Conservation (phyloP, 2,888 invertebrate genomes). For the Rhingia campestris region DNA sequence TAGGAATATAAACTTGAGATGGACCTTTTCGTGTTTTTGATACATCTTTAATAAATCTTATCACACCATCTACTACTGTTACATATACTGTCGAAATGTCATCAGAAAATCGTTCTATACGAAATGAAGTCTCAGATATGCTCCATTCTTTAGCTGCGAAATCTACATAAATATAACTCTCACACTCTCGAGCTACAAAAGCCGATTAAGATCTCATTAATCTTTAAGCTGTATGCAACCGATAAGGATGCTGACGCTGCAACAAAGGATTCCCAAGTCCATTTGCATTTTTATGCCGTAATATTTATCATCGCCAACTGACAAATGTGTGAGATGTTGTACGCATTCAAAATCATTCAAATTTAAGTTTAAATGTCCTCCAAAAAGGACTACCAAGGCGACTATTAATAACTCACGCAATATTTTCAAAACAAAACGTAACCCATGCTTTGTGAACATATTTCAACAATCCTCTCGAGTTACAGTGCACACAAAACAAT, state of each 20-base stretch:
- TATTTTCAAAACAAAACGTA: conserved; percentile 83
- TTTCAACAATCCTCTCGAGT: conserved; percentile 46
- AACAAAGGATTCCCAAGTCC: conserved; percentile 48
- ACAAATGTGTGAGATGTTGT: conserved; percentile 76
- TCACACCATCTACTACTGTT: too few relatives aligned
- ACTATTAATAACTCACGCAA: conserved; percentile 82
- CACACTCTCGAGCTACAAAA: conserved; percentile 44
- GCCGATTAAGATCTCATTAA: conserved; percentile 68
- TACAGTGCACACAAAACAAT: conserved; percentile 17
- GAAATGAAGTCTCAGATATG: too few relatives aligned
- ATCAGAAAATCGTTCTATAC: too few relatives aligned
- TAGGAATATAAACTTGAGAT: too few relatives aligned
- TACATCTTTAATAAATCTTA: too few relatives aligned
- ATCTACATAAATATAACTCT: conserved; percentile 12
- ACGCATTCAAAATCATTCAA: conserved; percentile 64
- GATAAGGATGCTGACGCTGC: conserved; percentile 60
- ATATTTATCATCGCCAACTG: conserved; percentile 77
- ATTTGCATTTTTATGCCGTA: conserved; percentile 65
- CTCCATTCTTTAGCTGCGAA: neutral
- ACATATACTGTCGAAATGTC: too few relatives aligned
- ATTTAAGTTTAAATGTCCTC: conserved; percentile 48
- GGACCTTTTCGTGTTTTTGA: too few relatives aligned
- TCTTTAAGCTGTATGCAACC: conserved; percentile 48
- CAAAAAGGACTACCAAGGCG: conserved; percentile 58
- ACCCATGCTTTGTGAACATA: conserved; percentile 71